Percentiles rank a stretch among this genome's conserved stretches.
phyloP scores from a whole-genome alignment of 2,888 invertebrate genomes.

The Encarsia formosa region DNA sequence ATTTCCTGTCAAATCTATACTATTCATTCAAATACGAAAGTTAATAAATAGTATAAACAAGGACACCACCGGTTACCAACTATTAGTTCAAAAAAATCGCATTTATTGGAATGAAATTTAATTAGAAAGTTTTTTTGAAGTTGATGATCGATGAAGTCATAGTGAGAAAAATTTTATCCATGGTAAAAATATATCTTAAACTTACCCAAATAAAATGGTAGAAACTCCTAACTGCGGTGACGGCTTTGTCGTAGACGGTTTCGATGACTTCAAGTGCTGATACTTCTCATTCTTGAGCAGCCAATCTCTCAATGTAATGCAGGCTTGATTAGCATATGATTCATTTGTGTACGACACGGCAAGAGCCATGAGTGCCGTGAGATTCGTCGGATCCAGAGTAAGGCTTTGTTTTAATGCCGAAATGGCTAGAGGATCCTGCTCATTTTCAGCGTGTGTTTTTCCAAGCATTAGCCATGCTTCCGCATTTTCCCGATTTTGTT shows the following conservation, averaged over 20 bases:
- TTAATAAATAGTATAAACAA: no score
- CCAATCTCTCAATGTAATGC: conserved; percentile 76
- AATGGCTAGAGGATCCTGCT: conserved; percentile 92
- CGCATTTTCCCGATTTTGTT: conserved; percentile 71
- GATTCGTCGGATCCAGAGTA: conserved; percentile 72
- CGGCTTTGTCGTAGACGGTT: conserved; percentile 48
- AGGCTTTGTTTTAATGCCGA: conserved; percentile 84
- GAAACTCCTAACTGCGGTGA: conserved; percentile 44
- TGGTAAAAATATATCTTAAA: no score
- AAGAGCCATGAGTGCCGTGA: conserved; percentile 81
- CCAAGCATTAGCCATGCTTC: conserved; percentile 87
- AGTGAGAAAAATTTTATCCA: no score
- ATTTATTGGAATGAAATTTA: no score
- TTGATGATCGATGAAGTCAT: no score
- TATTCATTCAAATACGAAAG: no score
- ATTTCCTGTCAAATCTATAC: no score
- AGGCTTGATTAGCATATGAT: conserved; percentile 85
- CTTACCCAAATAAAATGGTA: conserved; percentile 47
- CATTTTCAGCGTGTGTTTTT: conserved; percentile 94
- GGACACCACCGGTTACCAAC: no score
- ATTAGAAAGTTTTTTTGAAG: no score
- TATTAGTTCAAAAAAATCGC: no score
- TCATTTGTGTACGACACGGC: conserved; percentile 97
- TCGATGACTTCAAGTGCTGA: conserved; percentile 62
- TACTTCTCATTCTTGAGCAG: conserved; percentile 78